Conservation (phyloP, 2,797 vertebrate species). For the Poecilia velifera region DNA sequence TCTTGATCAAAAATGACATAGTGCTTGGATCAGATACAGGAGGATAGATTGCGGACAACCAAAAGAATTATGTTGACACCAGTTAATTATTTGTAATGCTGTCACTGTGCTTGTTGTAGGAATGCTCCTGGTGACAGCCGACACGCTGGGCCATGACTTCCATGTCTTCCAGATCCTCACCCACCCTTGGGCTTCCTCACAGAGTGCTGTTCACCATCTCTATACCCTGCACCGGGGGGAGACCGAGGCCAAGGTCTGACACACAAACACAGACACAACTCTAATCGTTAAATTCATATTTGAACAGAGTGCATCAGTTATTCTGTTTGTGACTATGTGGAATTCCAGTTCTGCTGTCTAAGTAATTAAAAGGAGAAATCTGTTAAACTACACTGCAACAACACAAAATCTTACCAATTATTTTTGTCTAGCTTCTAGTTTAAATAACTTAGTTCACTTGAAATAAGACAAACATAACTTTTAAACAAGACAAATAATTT, state of each 20-base stretch:
- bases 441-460: no score
- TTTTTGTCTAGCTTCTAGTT: no score
- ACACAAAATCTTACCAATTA: no score
- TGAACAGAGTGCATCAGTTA: not conserved
- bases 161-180: conserved; percentile 98
- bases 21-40: no score
- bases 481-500: no score
- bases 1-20: no score
- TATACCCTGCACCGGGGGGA: conserved; percentile 98
- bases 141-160: conserved; percentile 95
- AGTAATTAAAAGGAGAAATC: not conserved
- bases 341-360: not conserved
- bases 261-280: conserved; percentile 28
- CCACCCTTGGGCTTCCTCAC: conserved; percentile 96
- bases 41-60: not conserved
- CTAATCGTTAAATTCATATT: not conserved
- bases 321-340: conserved; percentile 1
- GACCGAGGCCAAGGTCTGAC: conserved; percentile 95
- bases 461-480: no score
- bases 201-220: conserved; percentile 96
- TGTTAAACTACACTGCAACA: no score
- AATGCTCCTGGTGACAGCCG: conserved; percentile 97
- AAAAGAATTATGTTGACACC: not conserved
- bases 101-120: conserved; percentile 75
- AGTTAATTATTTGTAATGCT: not conserved